Percentiles rank a stretch among this genome's conserved stretches.
phyloP scores from a whole-genome alignment of 1,140 invertebrate species.

The Aphelinus atriplicis region DNA sequence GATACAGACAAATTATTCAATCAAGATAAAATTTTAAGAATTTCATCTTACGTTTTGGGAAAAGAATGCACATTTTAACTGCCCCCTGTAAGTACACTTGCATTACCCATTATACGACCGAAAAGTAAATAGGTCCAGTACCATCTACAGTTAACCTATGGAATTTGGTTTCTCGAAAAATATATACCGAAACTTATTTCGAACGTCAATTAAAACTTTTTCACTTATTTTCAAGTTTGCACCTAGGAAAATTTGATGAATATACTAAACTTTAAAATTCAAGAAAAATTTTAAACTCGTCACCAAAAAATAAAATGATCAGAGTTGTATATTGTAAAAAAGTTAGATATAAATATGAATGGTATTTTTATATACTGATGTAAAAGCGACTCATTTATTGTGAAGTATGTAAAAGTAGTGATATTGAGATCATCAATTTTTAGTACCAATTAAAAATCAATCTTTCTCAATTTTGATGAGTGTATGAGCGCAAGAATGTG shows the following conservation, averaged over 20 bases:
- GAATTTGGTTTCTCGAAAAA: not conserved
- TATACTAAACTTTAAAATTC: conserved; percentile 5
- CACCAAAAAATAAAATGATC: conserved; percentile 18
- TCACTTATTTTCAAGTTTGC: not conserved
- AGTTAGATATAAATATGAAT: conserved; percentile 35
- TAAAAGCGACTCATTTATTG: conserved; percentile 28
- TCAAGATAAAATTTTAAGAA: not conserved
- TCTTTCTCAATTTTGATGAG: conserved; percentile 12
- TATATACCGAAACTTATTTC: conserved; percentile 16
- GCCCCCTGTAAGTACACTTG: conserved; percentile 6
- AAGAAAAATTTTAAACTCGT: conserved; percentile 25
- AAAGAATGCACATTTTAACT: conserved; percentile 12
- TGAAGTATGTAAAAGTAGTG: conserved; percentile 27
- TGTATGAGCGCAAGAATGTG: conserved; percentile 12
- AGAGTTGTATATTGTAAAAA: conserved; percentile 40
- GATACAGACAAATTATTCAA: not conserved
- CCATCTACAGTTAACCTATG: no score
- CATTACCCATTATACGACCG: conserved; percentile 7
- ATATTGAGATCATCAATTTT: conserved; percentile 22
- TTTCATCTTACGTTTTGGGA: not conserved
- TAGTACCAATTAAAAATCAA: conserved; percentile 15
- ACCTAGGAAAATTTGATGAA: not conserved
- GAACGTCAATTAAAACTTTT: conserved; percentile 9
- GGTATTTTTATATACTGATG: conserved; percentile 39
- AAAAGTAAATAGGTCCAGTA: no score